Evolutionary conservation across 2,113 vertebrate genomes (phyloP).

Genomic region (Myiagra hebetior): DNA sequence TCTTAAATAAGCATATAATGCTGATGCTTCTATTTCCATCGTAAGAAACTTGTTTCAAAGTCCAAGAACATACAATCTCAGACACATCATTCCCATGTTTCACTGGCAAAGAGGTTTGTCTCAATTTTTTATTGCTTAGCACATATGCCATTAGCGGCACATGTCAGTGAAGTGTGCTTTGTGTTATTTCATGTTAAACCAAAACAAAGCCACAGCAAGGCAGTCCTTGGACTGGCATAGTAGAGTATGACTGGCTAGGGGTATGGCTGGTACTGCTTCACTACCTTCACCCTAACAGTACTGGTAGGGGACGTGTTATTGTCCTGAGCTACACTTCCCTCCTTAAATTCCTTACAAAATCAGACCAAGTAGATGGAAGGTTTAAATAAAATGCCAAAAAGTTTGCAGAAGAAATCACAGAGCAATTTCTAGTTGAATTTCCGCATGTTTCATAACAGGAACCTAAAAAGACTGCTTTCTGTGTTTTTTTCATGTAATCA

Average conservation of each 20-base stretch:
- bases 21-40: background rate
- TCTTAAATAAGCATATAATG: background rate
- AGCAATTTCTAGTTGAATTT: background rate
- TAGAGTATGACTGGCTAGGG: background rate
- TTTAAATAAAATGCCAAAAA: background rate
- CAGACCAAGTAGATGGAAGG: background rate
- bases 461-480: background rate
- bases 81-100: background rate
- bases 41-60: background rate
- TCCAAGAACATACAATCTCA: background rate
- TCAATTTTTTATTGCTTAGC: background rate
- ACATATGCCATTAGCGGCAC: background rate
- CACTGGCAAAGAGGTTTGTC: background rate
- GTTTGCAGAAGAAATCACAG: background rate
- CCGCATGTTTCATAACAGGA: background rate
- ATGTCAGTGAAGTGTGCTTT: background rate
- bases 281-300: background rate
- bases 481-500: fast-evolving
- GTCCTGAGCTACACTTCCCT: background rate
- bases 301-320: background rate
- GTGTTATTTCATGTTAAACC: background rate
- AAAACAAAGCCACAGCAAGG: background rate
- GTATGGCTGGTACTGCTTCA: background rate
- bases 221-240: background rate
- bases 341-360: background rate